A percentile compares a stretch with the other conserved stretches of the same genome.
Evolutionary conservation across 2,113 vertebrate species (phyloP).

Genomic region (Opisthocomus hoazin): DNA sequence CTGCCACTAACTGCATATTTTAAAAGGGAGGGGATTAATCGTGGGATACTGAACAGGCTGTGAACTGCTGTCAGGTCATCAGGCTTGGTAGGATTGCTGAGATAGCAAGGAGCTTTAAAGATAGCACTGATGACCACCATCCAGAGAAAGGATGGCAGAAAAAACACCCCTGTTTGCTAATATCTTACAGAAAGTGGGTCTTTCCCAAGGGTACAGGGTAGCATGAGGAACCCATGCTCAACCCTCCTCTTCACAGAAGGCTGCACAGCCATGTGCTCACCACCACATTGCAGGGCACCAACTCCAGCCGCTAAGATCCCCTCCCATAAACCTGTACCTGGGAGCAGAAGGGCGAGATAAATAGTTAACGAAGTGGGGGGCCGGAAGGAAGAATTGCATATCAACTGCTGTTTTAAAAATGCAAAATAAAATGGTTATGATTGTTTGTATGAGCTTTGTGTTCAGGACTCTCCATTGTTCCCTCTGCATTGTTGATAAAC

Average conservation of each 20-base stretch:
- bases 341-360: not conserved
- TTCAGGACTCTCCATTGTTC: constrained; percentile 32
- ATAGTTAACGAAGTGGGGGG: not conserved
- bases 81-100: not conserved
- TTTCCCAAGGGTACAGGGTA: not conserved
- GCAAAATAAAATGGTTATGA: constrained; percentile 1
- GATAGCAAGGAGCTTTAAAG: not conserved
- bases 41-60: not conserved
- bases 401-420: constrained; percentile 2
- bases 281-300: not conserved
- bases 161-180: not conserved
- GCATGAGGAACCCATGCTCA: not conserved
- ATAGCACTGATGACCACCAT: not conserved
- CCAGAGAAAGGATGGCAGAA: not conserved
- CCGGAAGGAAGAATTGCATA: not conserved
- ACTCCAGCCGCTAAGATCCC: not conserved
- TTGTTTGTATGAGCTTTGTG: constrained; percentile 22
- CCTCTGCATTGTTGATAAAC: constrained; percentile 17
- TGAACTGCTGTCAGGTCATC: not conserved
- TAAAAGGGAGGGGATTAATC: constrained; percentile 37
- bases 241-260: not conserved
- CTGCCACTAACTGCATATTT: constrained; percentile 51
- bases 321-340: not conserved
- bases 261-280: not conserved
- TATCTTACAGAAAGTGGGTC: not conserved